Conservation (phyloP, 2,113 vertebrate genomes). For the Rhinopomastus cyanomelas region DNA sequence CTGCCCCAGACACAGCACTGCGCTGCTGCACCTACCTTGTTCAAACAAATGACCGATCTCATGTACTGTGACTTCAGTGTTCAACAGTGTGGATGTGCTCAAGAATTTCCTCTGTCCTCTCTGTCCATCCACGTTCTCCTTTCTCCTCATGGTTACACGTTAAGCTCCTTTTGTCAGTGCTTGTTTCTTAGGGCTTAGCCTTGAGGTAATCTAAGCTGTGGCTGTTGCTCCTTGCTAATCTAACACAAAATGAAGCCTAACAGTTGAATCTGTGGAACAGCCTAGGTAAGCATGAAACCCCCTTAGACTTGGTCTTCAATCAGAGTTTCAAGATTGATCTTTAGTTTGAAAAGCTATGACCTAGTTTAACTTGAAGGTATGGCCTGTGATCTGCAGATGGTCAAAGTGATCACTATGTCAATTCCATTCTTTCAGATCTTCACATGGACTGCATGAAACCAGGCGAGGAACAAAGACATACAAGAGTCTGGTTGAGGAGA, state of each 20-base stretch:
- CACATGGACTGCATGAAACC: neutral
- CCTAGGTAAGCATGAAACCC: neutral
- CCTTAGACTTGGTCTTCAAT: neutral
- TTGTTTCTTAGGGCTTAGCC: neutral
- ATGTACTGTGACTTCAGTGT: neutral
- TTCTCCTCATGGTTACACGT: neutral
- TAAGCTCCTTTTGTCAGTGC: neutral
- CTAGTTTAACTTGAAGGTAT: neutral
- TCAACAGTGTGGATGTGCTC: neutral
- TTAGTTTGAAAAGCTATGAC: neutral
- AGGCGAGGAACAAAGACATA: neutral
- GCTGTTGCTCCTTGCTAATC: neutral
- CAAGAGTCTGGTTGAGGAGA: neutral
- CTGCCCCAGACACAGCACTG: neutral
- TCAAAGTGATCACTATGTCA: neutral
- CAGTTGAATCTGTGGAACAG: neutral
- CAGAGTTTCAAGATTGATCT: neutral
- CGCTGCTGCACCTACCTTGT: accelerated
- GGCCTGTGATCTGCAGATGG: neutral
- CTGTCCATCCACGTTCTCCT: neutral
- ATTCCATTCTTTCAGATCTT: neutral
- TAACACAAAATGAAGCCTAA: neutral
- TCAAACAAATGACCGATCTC: neutral
- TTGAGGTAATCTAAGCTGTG: neutral
- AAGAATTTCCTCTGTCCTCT: neutral